Conservation (phyloP, 2,888 invertebrate species). For the Ryuthela nishihirai region DNA sequence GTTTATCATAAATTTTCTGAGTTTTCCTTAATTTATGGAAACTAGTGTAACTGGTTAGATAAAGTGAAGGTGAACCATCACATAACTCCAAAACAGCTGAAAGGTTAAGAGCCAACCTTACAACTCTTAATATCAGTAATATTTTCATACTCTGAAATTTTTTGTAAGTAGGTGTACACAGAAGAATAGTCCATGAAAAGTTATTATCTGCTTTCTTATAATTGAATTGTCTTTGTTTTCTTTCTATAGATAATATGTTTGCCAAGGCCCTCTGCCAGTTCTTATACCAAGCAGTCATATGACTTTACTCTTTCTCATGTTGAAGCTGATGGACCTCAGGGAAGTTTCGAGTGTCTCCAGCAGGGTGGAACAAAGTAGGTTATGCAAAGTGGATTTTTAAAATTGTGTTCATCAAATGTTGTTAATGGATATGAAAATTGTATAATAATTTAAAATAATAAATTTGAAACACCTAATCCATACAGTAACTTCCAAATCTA, state of each 20-base stretch:
- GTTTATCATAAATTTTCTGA: no score
- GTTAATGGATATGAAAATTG: neutral
- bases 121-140: no score
- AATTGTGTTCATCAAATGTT: neutral
- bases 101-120: no score
- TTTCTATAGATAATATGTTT: constrained; percentile 19
- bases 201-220: no score
- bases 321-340: constrained; percentile 57
- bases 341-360: constrained; percentile 88
- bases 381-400: neutral
- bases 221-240: neutral
- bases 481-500: no score
- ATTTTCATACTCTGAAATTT: no score
- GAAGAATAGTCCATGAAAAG: no score
- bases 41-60: no score
- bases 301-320: constrained; percentile 40
- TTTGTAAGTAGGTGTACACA: no score
- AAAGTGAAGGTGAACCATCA: no score
- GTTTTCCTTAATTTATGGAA: no score
- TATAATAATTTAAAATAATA: neutral
- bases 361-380: constrained; percentile 51
- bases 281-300: constrained; percentile 21
- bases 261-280: constrained; percentile 3
- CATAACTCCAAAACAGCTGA: no score
- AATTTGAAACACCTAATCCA: neutral